phyloP scores from a whole-genome alignment of 2,888 invertebrate genomes.

The Rhorus exstirpatorius region DNA sequence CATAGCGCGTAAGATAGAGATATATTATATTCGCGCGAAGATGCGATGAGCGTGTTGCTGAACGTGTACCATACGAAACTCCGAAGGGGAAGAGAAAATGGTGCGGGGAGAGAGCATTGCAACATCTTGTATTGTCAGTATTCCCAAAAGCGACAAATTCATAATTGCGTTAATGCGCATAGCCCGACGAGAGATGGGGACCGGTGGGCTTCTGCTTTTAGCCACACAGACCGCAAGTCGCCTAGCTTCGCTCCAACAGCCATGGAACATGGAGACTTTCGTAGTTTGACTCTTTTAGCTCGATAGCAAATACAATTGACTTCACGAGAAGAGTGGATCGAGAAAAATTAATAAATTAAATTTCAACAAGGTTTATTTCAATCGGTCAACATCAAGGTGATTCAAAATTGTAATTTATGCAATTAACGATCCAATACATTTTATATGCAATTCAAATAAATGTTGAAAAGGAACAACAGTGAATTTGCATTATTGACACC shows the following conservation, averaged over 20 bases:
- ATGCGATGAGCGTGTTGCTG: constrained; percentile 63
- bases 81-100: constrained; percentile 47
- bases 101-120: constrained; percentile 74
- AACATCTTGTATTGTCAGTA: constrained; percentile 86
- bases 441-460: too few relatives aligned
- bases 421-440: too few relatives aligned
- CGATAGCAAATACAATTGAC: constrained; percentile 2
- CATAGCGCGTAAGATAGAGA: constrained; percentile 63
- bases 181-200: constrained; percentile 50
- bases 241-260: not conserved
- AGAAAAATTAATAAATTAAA: constrained; percentile 17
- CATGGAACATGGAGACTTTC: constrained; percentile 1
- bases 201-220: constrained; percentile 70
- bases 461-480: too few relatives aligned
- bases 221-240: constrained; percentile 82
- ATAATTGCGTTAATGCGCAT: constrained; percentile 85
- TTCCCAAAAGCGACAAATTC: constrained; percentile 84
- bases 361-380: not conserved
- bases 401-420: too few relatives aligned
- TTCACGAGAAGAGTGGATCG: constrained; percentile 5
- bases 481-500: too few relatives aligned
- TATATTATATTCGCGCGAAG: constrained; percentile 57
- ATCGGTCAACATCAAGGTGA: too few relatives aligned
- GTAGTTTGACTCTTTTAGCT: constrained; percentile 34
- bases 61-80: constrained; percentile 31